Evolutionary conservation across 2,888 invertebrate species (phyloP).

Genomic region (Stenurella melanura): DNA sequence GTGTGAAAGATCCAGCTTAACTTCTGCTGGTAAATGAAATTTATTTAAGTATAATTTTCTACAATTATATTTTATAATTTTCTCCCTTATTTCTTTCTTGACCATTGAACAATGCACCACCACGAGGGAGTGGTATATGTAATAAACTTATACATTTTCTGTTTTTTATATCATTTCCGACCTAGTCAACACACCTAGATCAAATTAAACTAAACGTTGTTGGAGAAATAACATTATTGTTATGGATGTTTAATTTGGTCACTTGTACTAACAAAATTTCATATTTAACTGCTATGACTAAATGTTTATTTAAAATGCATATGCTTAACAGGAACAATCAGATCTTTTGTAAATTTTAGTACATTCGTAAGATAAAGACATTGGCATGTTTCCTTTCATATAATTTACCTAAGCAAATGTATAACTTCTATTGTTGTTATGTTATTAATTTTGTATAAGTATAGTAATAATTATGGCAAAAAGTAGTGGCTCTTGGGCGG

Average conservation of each 20-base stretch:
- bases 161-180: too few species aligned
- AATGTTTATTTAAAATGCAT: constrained; percentile 28
- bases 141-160: too few species aligned
- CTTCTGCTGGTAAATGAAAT: too few species aligned
- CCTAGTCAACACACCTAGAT: not conserved
- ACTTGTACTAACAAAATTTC: not conserved
- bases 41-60: too few species aligned
- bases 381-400: not conserved
- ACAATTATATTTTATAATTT: too few species aligned
- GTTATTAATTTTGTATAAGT: not conserved
- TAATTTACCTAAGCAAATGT: not conserved
- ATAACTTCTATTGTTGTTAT: not conserved
- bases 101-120: too few species aligned
- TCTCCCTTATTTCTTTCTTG: too few species aligned
- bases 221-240: constrained; percentile 12
- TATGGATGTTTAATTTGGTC: not conserved
- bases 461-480: not conserved
- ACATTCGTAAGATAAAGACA: not conserved
- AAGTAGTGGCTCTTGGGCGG: not conserved
- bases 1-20: too few species aligned
- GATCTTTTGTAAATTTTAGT: not conserved
- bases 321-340: constrained; percentile 19
- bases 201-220: not conserved
- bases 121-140: too few species aligned
- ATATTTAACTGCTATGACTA: not conserved